These are phyloP conservation scores for Busseola fusca DNA, from an alignment of 2,888 invertebrate genomes.

Conservation along the genomic window DNA sequence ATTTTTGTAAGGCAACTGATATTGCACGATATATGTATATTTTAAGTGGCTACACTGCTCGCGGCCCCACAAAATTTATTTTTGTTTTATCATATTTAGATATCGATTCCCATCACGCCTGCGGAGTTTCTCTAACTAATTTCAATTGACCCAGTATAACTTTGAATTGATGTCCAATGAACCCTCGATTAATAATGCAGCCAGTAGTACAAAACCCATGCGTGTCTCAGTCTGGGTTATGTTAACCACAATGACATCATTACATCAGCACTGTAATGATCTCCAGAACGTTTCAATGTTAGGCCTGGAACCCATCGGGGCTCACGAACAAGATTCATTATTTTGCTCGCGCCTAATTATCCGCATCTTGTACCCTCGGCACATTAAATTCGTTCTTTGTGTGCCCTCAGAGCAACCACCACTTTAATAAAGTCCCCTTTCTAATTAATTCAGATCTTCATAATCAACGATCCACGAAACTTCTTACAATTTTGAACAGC, in stretches of 20 bases:
- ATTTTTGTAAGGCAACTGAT: too few species aligned
- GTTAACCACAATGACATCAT: conserved; percentile 56
- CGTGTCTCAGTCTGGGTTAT: conserved; percentile 53
- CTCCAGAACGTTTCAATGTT: conserved; percentile 46
- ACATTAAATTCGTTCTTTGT: conserved; percentile 48
- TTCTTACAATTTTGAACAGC: conserved; percentile 19
- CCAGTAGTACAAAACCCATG: conserved; percentile 27
- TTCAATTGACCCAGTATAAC: not conserved
- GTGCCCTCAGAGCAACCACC: conserved; percentile 31
- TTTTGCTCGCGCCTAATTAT: conserved; percentile 59
- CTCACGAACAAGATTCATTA: conserved; percentile 57
- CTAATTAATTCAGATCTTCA: conserved; percentile 49
- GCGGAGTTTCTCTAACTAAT: not conserved
- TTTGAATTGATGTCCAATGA: conserved; percentile 24
- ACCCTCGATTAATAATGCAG: conserved; percentile 57
- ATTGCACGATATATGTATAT: too few species aligned
- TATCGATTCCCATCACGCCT: not conserved
- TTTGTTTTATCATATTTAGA: too few species aligned
- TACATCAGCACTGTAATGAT: conserved; percentile 49
- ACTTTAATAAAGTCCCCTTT: conserved; percentile 33
- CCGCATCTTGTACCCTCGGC: conserved; percentile 41
- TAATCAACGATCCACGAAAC: conserved; percentile 36
- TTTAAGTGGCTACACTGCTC: too few species aligned
- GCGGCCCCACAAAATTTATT: too few species aligned
- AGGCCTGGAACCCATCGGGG: conserved; percentile 44